A percentile compares a stretch with the other conserved stretches of the same genome.
Evolutionary conservation across 2,888 invertebrate genomes (phyloP).

Genomic region (Chymomyza procnemis): DNA sequence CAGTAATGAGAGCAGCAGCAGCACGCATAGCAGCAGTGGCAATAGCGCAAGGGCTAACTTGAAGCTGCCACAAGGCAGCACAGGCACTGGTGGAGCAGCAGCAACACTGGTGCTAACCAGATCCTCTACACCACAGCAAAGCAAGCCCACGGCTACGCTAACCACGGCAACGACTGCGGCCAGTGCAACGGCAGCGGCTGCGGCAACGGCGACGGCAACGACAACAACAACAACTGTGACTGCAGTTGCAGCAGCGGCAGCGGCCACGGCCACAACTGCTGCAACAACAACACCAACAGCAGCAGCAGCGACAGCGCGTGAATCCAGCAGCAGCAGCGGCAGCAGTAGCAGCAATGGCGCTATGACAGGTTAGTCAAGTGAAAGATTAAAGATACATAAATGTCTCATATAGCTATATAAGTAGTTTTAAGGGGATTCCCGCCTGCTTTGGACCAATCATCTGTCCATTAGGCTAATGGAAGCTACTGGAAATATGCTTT

Average conservation of each 20-base stretch:
- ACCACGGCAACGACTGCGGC: slow-evolving; percentile 41
- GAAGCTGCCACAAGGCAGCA: background rate
- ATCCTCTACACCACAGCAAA: background rate
- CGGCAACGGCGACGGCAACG: slow-evolving; percentile 32
- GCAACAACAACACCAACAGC: slow-evolving; percentile 12
- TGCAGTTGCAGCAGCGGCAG: slow-evolving; percentile 20
- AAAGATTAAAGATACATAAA: background rate
- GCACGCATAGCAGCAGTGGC: slow-evolving; percentile 1
- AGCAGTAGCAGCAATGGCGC: slow-evolving; percentile 65
- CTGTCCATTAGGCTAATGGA: background rate
- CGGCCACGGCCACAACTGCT: slow-evolving; percentile 26
- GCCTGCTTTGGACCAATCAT: background rate
- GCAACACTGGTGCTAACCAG: background rate
- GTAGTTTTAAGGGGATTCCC: background rate
- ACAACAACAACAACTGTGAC: slow-evolving; percentile 19
- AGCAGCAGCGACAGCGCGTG: slow-evolving; percentile 22
- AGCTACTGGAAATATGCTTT: background rate
- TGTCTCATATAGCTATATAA: background rate
- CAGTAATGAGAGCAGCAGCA: slow-evolving; percentile 13
- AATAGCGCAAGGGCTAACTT: background rate
- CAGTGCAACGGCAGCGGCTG: slow-evolving; percentile 45
- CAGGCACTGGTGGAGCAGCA: too few relatives aligned
- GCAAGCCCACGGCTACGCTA: slow-evolving; percentile 38
- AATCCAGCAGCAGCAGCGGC: slow-evolving; percentile 31
- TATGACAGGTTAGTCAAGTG: slow-evolving; percentile 70